A percentile compares a stretch with the other conserved stretches of the same genome.
These are phyloP conservation scores for Calyptomena viridis DNA, from an alignment of 2,113 vertebrate species.

Conservation along the genomic window DNA sequence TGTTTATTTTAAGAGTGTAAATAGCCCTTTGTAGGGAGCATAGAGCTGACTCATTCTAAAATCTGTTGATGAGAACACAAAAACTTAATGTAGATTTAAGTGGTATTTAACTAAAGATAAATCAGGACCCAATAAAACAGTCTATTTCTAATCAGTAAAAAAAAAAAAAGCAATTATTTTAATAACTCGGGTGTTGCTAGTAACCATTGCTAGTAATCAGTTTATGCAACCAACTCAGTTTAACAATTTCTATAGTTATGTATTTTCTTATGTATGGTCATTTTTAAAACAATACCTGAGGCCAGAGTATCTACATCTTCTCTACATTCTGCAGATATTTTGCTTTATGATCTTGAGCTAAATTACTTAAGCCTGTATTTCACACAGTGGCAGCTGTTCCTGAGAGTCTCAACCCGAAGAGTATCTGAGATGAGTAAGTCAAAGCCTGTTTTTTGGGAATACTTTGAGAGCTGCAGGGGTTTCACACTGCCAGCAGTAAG, in stretches of 20 bases:
- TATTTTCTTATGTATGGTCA: neutral
- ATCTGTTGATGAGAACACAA: neutral
- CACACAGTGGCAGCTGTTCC: neutral
- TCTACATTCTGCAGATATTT: neutral
- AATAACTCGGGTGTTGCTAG: neutral
- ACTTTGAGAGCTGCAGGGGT: neutral
- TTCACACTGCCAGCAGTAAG: rapidly evolving
- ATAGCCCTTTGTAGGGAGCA: neutral
- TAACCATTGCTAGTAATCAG: neutral
- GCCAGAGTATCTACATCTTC: neutral
- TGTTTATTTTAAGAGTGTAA: constrained; percentile 11
- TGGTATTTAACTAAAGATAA: neutral
- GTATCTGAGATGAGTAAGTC: neutral
- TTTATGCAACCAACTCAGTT: neutral
- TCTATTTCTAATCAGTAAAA: neutral
- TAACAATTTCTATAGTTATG: neutral
- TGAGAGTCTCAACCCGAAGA: neutral
- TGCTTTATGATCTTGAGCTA: neutral
- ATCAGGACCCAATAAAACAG: neutral
- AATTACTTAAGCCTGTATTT: neutral
- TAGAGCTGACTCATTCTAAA: neutral
- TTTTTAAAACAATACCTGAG: neutral
- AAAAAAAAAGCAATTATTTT: neutral
- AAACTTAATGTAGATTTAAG: neutral
- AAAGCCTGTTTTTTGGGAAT: neutral